A percentile compares a stretch with the other conserved stretches of the same genome.
Evolutionary conservation across 2,888 invertebrate genomes (phyloP).

Genomic region (Meandrusa payeni): DNA sequence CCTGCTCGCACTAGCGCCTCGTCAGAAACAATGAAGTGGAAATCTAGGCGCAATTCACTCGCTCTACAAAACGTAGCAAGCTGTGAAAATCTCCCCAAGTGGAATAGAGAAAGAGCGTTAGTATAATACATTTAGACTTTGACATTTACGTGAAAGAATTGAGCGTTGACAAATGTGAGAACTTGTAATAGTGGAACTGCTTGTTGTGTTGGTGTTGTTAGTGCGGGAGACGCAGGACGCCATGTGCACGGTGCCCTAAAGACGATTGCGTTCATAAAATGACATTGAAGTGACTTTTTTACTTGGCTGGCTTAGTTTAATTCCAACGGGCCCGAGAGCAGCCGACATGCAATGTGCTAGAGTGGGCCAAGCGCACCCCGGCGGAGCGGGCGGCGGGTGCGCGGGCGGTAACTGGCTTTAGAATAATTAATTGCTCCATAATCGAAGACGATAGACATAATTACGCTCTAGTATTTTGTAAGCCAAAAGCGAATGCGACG

Average conservation of each 20-base stretch:
- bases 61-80: not conserved
- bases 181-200: slow-evolving; percentile 9
- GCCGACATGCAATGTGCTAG: slow-evolving; percentile 8
- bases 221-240: slow-evolving; percentile 13
- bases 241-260: slow-evolving; percentile 9
- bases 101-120: not conserved
- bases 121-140: slow-evolving; percentile 10
- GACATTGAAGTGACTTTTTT: slow-evolving; percentile 31
- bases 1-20: slow-evolving; percentile 6
- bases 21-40: too few relatives aligned
- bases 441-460: slow-evolving; percentile 30
- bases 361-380: slow-evolving; percentile 3
- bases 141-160: slow-evolving; percentile 3
- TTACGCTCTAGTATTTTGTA: slow-evolving; percentile 32
- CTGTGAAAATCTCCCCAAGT: not conserved
- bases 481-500: slow-evolving; percentile 29
- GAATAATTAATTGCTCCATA: slow-evolving; percentile 33
- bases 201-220: not conserved
- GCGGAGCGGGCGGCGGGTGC: slow-evolving; percentile 21
- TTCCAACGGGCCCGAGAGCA: slow-evolving; percentile 20
- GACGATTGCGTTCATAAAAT: slow-evolving; percentile 24
- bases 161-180: slow-evolving; percentile 6
- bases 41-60: too few relatives aligned
- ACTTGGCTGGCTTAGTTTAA: slow-evolving; percentile 30
- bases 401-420: slow-evolving; percentile 28